These are phyloP conservation scores for Galemys pyrenaicus DNA, from an alignment of 2,113 vertebrate genomes.

Conservation along the genomic window DNA sequence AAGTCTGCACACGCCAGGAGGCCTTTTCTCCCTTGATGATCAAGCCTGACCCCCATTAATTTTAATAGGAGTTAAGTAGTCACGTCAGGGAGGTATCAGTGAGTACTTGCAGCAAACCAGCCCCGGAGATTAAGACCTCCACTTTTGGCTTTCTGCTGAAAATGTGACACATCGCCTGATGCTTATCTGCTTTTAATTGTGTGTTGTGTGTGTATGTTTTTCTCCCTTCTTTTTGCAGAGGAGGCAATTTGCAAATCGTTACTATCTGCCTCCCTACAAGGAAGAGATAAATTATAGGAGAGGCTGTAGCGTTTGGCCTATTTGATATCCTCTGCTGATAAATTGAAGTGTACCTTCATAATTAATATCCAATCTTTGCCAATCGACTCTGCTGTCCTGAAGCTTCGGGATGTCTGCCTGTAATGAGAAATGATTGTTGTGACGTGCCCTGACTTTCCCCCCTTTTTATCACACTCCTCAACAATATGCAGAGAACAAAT, in stretches of 20 bases:
- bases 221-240: slow-evolving; percentile 78
- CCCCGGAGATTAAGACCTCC: slow-evolving; percentile 86
- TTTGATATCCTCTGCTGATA: slow-evolving; percentile 86
- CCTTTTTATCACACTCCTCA: slow-evolving; percentile 15
- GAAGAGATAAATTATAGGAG: slow-evolving; percentile 85
- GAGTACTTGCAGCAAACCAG: slow-evolving; percentile 68
- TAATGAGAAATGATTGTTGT: slow-evolving; percentile 75
- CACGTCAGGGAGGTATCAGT: slow-evolving; percentile 83
- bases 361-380: slow-evolving; percentile 85
- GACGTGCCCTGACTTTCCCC: neutral
- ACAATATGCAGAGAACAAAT: slow-evolving; percentile 24
- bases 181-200: slow-evolving; percentile 89
- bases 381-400: slow-evolving; percentile 73
- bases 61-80: slow-evolving; percentile 88
- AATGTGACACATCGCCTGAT: slow-evolving; percentile 84
- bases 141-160: slow-evolving; percentile 85
- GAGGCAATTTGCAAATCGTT: slow-evolving; percentile 86
- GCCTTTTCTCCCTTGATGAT: slow-evolving; percentile 84
- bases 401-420: slow-evolving; percentile 66
- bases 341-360: slow-evolving; percentile 83
- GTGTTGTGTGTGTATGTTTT: slow-evolving; percentile 72
- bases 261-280: slow-evolving; percentile 85
- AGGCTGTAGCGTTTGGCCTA: slow-evolving; percentile 80
- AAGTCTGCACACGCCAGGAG: slow-evolving; percentile 82
- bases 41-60: slow-evolving; percentile 88